Percentiles rank a stretch among this genome's conserved stretches.
These are phyloP conservation scores for Carettochelys insculpta DNA, from an alignment of 2,113 vertebrate genomes.

Conservation along the genomic window DNA sequence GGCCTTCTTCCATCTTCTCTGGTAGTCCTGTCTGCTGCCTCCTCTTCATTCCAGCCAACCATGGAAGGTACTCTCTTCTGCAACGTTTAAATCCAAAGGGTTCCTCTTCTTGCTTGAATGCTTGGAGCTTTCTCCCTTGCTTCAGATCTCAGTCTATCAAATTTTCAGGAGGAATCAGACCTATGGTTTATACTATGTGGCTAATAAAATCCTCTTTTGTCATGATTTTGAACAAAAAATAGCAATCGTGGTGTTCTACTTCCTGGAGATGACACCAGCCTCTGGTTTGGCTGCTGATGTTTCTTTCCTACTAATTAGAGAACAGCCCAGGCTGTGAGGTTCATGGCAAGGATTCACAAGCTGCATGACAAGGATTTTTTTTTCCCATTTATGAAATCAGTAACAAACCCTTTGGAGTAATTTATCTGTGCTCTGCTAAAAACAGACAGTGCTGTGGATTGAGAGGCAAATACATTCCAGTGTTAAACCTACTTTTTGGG, in stretches of 20 bases:
- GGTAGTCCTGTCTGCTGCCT: not conserved
- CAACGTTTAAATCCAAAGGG: not conserved
- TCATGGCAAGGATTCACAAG: too few relatives aligned
- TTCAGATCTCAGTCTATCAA: not conserved
- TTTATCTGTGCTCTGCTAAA: constrained; percentile 65
- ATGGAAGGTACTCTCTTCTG: not conserved
- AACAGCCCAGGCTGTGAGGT: too few relatives aligned
- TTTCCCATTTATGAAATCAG: too few relatives aligned
- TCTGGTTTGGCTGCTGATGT: constrained; percentile 56
- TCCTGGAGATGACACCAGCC: constrained; percentile 60
- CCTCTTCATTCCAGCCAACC: not conserved
- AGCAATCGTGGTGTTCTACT: constrained; percentile 55
- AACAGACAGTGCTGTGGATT: constrained; percentile 56
- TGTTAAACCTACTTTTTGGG: constrained; percentile 63
- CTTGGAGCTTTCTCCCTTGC: constrained; percentile 7
- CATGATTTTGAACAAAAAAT: constrained; percentile 66
- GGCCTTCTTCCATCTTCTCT: not conserved
- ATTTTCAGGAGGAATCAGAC: constrained; percentile 33
- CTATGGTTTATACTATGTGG: constrained; percentile 46
- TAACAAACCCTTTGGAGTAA: too few relatives aligned
- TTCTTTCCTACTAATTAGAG: too few relatives aligned
- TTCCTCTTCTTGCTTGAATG: not conserved
- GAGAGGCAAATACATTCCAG: constrained; percentile 67
- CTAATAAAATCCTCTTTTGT: constrained; percentile 45
- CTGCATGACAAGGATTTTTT: too few relatives aligned